phyloP scores from a whole-genome alignment of 2,113 vertebrate species.

The Lutjanus erythropterus region DNA sequence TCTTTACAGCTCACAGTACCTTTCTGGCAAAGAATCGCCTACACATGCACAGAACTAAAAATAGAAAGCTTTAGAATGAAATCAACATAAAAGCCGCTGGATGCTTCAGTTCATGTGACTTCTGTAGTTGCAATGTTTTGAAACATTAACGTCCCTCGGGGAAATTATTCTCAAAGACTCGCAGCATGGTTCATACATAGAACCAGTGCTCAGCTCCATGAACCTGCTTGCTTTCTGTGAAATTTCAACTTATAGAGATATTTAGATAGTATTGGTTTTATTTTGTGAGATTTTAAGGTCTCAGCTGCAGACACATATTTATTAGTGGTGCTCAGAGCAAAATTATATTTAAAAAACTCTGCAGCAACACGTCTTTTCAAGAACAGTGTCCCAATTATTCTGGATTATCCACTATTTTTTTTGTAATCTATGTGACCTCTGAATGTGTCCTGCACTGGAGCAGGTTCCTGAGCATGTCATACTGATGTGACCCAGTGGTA shows the following conservation, averaged over 20 bases:
- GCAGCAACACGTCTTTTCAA: neutral
- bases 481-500: neutral
- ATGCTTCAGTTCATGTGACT: conserved; percentile 39
- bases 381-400: neutral
- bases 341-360: neutral
- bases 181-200: neutral
- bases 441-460: neutral
- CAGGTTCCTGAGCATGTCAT: neutral
- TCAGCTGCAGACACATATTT: neutral
- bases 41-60: conserved; percentile 18
- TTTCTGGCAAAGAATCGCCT: conserved; percentile 34
- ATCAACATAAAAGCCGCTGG: conserved; percentile 25
- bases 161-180: conserved; percentile 14
- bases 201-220: neutral
- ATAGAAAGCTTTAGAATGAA: conserved; percentile 46
- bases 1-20: conserved; percentile 9
- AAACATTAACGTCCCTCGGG: conserved; percentile 35
- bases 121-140: conserved; percentile 42
- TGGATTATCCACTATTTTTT: neutral
- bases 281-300: neutral
- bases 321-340: neutral
- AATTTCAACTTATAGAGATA: neutral
- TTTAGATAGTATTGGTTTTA: neutral
- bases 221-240: neutral
- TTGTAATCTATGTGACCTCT: neutral